Conservation (phyloP, 2,888 invertebrate species). For the Thymelicus acteon region DNA sequence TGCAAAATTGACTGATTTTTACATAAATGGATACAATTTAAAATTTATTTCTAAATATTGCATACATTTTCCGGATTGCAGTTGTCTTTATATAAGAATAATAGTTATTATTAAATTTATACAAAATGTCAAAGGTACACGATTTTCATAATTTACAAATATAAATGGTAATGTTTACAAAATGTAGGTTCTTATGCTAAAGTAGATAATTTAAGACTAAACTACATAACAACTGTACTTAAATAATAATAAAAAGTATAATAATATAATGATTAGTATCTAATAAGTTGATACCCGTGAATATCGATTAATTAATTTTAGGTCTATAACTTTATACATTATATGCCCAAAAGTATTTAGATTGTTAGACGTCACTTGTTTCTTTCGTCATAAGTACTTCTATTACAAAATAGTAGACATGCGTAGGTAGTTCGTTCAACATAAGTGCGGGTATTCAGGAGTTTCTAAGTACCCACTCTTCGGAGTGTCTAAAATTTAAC, state of each 20-base stretch:
- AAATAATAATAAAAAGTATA: slow-evolving; percentile 19
- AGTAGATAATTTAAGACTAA: slow-evolving; percentile 43
- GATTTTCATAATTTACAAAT: slow-evolving; percentile 33
- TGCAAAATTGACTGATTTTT: slow-evolving; percentile 63
- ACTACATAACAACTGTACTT: slow-evolving; percentile 75
- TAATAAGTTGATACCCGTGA: slow-evolving; percentile 25
- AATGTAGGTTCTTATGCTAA: slow-evolving; percentile 10
- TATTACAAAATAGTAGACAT: no score
- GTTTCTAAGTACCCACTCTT: no score
- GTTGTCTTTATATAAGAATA: slow-evolving; percentile 15
- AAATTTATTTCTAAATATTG: slow-evolving; percentile 35
- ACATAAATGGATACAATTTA: slow-evolving; percentile 25
- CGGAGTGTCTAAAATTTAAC: no score
- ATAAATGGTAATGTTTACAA: slow-evolving; percentile 29
- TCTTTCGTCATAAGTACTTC: no score
- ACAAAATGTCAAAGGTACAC: slow-evolving; percentile 24
- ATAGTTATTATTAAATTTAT: slow-evolving; percentile 15
- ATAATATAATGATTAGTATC: slow-evolving; percentile 13
- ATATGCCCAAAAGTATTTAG: not conserved
- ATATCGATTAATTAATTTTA: slow-evolving; percentile 11
- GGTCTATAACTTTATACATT: not conserved
- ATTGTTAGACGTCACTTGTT: no score
- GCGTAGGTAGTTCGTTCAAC: no score
- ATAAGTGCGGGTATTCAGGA: no score
- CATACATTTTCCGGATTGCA: slow-evolving; percentile 37